Percentiles rank a stretch among this genome's conserved stretches.
These are phyloP conservation scores for Myotis yumanensis DNA, from an alignment of 2,113 vertebrate genomes.

Conservation along the genomic window DNA sequence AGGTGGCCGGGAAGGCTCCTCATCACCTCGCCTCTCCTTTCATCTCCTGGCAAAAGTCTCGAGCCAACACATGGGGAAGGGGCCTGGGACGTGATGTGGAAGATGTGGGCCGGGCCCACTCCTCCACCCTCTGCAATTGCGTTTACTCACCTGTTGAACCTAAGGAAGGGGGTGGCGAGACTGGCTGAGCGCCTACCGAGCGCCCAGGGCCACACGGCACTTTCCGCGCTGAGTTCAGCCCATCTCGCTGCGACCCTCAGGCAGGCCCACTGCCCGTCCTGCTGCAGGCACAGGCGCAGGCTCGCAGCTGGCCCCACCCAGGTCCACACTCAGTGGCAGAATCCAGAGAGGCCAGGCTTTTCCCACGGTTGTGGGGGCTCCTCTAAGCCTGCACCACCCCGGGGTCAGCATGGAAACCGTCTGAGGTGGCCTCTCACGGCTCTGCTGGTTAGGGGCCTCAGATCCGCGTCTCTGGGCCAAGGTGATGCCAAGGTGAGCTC, in stretches of 20 bases:
- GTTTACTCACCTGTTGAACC: neutral
- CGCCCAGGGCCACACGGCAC: rapidly evolving
- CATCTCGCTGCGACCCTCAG: rapidly evolving
- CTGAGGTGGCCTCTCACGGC: neutral
- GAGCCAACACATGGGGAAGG: neutral
- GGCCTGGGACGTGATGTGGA: neutral
- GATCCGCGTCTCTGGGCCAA: too few species aligned
- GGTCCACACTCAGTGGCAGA: neutral
- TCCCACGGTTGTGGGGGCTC: rapidly evolving
- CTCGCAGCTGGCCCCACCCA: rapidly evolving
- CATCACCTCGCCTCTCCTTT: neutral
- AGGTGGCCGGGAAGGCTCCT: rapidly evolving
- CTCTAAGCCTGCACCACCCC: neutral
- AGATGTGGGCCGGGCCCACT: neutral
- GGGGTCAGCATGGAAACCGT: neutral
- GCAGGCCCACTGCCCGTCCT: neutral
- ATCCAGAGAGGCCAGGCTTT: neutral
- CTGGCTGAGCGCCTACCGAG: neutral
- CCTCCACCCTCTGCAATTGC: neutral
- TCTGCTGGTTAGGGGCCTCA: too few species aligned
- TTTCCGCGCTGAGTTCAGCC: rapidly evolving
- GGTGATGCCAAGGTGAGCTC: too few species aligned
- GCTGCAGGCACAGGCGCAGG: neutral
- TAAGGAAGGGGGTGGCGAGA: neutral
- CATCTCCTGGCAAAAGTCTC: neutral